A percentile compares a stretch with the other conserved stretches of the same genome.
Evolutionary conservation across 1,140 invertebrate species (phyloP).

Genomic region (Phthorimaea operculella): DNA sequence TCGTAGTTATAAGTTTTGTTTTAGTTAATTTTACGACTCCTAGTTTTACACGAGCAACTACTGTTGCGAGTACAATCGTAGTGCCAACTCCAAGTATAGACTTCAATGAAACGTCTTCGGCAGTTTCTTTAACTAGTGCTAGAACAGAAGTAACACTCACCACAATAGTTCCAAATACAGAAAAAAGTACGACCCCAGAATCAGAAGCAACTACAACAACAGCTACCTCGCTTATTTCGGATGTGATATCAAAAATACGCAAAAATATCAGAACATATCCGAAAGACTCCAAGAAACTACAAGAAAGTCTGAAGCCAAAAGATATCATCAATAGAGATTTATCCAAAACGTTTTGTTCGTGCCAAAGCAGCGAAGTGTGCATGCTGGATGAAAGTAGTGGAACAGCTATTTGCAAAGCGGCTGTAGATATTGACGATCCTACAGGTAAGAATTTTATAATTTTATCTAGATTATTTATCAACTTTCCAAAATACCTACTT

Average conservation of each 20-base stretch:
- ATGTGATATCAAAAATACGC: conserved; percentile 46
- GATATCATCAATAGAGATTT: conserved; percentile 48
- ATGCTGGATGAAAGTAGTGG: conserved; percentile 72
- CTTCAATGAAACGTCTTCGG: conserved; percentile 40
- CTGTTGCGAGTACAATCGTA: conserved; percentile 49
- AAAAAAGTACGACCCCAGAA: conserved; percentile 5
- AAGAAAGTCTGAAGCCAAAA: conserved; percentile 31
- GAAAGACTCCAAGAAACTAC: conserved; percentile 32
- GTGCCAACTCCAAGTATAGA: conserved; percentile 49
- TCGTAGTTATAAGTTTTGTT: conserved; percentile 60
- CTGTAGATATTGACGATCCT: conserved; percentile 72
- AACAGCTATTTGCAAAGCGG: conserved; percentile 71
- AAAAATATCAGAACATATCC: conserved; percentile 59
- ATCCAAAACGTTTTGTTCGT: conserved; percentile 56
- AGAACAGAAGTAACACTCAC: not conserved
- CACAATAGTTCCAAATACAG: not conserved
- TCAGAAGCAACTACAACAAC: conserved; percentile 13
- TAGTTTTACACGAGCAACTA: conserved; percentile 39
- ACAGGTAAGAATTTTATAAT: conserved; percentile 63
- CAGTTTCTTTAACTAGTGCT: not conserved
- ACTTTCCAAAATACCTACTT: too few relatives aligned
- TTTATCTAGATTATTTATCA: too few relatives aligned
- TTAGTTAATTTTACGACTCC: conserved; percentile 57
- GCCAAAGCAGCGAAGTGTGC: conserved; percentile 71
- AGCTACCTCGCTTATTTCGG: conserved; percentile 26